phyloP scores from a whole-genome alignment of 2,888 invertebrate species.

The Pardosa pseudoannulata region DNA sequence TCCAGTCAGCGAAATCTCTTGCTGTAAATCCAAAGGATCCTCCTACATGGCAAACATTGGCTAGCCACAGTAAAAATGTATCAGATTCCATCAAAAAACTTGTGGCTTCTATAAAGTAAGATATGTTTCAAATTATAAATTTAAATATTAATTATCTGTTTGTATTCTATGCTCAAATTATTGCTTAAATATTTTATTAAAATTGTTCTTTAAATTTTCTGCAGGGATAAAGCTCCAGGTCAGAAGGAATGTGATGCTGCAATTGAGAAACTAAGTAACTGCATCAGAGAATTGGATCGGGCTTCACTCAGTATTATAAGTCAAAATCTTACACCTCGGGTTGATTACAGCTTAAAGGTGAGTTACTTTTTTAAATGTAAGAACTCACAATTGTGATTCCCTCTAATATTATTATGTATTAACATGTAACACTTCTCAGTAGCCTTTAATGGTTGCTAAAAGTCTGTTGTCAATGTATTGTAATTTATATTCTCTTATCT shows the following conservation, averaged over 20 bases:
- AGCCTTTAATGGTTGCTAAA: too few relatives aligned
- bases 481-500: too few relatives aligned
- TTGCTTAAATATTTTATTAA: too few relatives aligned
- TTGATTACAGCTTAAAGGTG: constrained; percentile 84
- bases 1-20: constrained; percentile 91
- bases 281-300: constrained; percentile 89
- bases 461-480: too few relatives aligned
- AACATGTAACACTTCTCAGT: background rate
- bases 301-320: constrained; percentile 92
- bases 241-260: constrained; percentile 94
- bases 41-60: constrained; percentile 94
- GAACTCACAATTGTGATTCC: too few relatives aligned
- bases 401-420: too few relatives aligned
- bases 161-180: too few relatives aligned
- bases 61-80: constrained; percentile 94
- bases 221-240: constrained; percentile 94
- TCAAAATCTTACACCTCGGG: constrained; percentile 84
- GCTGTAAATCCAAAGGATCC: constrained; percentile 93
- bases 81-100: constrained; percentile 97
- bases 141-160: too few relatives aligned
- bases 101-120: constrained; percentile 90
- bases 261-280: constrained; percentile 85
- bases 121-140: too few relatives aligned
- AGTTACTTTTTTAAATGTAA: too few relatives aligned
- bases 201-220: too few relatives aligned